Evolutionary conservation across 2,797 vertebrate species (phyloP), one percentile per base, ranked within the genome.

Genomic region (Galagoides demidoff): DNA sequence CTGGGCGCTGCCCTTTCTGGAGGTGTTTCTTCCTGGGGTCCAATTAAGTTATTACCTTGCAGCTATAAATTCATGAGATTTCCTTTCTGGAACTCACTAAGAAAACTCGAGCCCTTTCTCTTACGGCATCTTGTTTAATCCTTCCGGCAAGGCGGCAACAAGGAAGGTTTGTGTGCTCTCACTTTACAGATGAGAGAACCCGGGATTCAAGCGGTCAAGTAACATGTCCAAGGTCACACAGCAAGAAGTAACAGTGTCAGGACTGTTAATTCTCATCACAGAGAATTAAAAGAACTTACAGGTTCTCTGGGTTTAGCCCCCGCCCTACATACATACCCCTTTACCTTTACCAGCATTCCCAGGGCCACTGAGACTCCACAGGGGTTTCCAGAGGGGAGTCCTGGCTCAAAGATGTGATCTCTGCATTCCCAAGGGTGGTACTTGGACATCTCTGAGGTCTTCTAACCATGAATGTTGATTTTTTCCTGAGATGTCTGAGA

Each of bases 51-150:
- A 34, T 88, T 37, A 70, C 61, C 70, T n/a, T 29, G 8, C 0
- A 37, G n/a, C 70, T 79, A 7, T 79, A 85, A 93, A 90, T 71
- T 74, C 57, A 31, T 17, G 68, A 74, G 66, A 70, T 64, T 74
- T 91, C 92, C 82, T 64, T 92, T 81, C 92, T 22, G 83, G 88
- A 37, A 11, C 37, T 86, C 66, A 37, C 68, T 7, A 63, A 88
- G 85, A 90, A 79, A 83, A 88, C 31, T n/a, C 37, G 71, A 89
- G 20, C 34, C 43, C 68, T 68, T 94, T 85, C 83, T 88, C 71
- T 31, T 49, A n/a, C 0, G 2, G 31, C 27, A 85, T 49, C 71
- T 49, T 76, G 20, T 79, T 70, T 34, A 39, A 90, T 78, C 71
- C 64, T 52, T 34, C 23, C 52, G 68, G 39, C 74, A 39, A 89